phyloP scores from a whole-genome alignment of 2,797 vertebrate genomes.

The Pseudopleuronectes americanus region DNA sequence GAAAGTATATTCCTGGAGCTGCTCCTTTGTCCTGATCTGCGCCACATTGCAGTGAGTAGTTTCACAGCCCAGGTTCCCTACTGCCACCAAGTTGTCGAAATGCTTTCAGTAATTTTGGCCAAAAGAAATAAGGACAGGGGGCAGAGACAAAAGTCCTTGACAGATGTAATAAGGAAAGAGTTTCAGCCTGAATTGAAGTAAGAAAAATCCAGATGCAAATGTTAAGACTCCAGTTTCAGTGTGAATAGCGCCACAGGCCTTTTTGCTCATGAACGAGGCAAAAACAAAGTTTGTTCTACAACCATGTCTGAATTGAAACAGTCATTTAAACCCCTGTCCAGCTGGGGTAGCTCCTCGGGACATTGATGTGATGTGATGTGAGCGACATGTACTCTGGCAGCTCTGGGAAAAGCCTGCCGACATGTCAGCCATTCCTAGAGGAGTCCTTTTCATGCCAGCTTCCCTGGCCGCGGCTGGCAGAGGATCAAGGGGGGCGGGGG shows the following conservation, averaged over 20 bases:
- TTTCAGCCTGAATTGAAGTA: slow-evolving; percentile 15
- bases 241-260: slow-evolving; percentile 10
- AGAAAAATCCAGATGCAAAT: slow-evolving; percentile 27
- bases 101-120: too few species aligned
- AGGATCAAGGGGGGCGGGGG: slow-evolving; percentile 23
- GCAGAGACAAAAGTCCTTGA: too few species aligned
- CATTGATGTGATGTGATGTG: slow-evolving; percentile 23
- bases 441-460: slow-evolving; percentile 60
- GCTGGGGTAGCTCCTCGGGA: not conserved
- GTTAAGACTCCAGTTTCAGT: slow-evolving; percentile 14
- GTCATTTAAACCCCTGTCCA: not conserved
- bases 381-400: slow-evolving; percentile 27
- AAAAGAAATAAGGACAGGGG: too few species aligned
- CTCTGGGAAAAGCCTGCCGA: slow-evolving; percentile 33
- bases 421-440: slow-evolving; percentile 58
- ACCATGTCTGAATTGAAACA: not conserved
- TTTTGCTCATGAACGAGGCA: not conserved
- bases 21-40: too few species aligned
- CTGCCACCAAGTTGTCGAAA: too few species aligned
- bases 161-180: too few species aligned
- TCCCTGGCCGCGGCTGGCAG: slow-evolving; percentile 8
- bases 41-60: too few species aligned
- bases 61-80: too few species aligned
- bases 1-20: too few species aligned
- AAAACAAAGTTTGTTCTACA: not conserved